Percentiles rank a stretch among this genome's conserved stretches.
phyloP scores from a whole-genome alignment of 2,113 vertebrate species.

The Callipepla californica region DNA sequence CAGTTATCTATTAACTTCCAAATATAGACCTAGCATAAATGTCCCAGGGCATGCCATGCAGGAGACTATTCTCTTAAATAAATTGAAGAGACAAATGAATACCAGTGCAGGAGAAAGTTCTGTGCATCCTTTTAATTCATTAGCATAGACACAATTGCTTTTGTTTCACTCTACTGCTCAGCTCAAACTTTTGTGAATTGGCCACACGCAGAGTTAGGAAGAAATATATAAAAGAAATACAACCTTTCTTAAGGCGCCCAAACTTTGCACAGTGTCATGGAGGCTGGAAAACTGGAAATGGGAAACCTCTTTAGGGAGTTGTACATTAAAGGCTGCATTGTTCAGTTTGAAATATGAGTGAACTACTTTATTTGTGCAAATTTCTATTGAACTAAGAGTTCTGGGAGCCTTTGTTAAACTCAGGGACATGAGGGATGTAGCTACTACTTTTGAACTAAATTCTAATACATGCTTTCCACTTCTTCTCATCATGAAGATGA shows the following conservation, averaged over 20 bases:
- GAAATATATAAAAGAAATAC: not conserved
- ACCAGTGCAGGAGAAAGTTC: not conserved
- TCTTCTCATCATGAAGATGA: conserved; percentile 24
- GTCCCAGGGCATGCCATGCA: fast-evolving
- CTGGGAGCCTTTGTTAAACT: not conserved
- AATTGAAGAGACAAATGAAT: not conserved
- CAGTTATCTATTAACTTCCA: not conserved
- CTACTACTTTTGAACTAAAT: conserved; percentile 25
- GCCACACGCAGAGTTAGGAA: not conserved
- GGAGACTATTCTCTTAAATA: not conserved
- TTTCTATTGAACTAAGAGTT: conserved; percentile 21
- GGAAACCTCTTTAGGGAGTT: not conserved
- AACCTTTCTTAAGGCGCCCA: not conserved
- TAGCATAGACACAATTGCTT: not conserved
- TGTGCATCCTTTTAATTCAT: conserved; percentile 5
- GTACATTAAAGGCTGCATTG: conserved; percentile 22
- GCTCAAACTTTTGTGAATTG: not conserved
- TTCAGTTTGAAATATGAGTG: not conserved
- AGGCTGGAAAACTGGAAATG: not conserved
- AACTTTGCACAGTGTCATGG: not conserved
- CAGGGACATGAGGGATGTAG: not conserved
- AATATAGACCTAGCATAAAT: not conserved
- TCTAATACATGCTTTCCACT: conserved; percentile 8
- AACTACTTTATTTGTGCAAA: conserved; percentile 29
- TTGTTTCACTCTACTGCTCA: not conserved